Conservation (phyloP, 2,797 vertebrate species). For the Aeoliscus strigatus region DNA sequence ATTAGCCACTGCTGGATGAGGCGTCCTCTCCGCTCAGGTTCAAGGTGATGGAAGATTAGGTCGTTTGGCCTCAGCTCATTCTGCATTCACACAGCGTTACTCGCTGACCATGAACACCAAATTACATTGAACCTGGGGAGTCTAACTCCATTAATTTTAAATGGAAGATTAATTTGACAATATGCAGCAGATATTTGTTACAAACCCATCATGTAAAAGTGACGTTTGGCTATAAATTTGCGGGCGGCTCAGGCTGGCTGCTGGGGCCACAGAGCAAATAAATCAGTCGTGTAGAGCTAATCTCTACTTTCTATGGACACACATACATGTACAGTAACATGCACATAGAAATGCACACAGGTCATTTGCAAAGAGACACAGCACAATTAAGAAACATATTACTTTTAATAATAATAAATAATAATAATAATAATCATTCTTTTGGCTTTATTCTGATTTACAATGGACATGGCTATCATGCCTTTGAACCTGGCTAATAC, state of each 20-base stretch:
- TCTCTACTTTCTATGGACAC: constrained; percentile 77
- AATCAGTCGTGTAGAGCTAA: constrained; percentile 91
- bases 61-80: constrained; percentile 93
- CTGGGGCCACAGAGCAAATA: constrained; percentile 77
- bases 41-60: constrained; percentile 99
- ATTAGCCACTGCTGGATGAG: constrained; percentile 93
- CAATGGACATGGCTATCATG: too few relatives aligned
- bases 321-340: constrained; percentile 43
- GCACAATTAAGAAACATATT: too few relatives aligned
- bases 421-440: too few relatives aligned
- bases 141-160: constrained; percentile 99
- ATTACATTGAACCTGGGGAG: constrained; percentile 99
- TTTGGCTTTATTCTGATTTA: not conserved
- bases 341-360: not conserved
- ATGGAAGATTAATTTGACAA: constrained; percentile 99
- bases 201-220: constrained; percentile 99
- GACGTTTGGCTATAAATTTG: constrained; percentile 96
- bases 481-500: not conserved
- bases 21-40: constrained; percentile 95
- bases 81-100: constrained; percentile 84
- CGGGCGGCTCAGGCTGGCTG: constrained; percentile 82
- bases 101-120: constrained; percentile 94
- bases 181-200: constrained; percentile 99
- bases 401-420: too few relatives aligned
- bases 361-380: too few relatives aligned